A percentile compares a stretch with the other conserved stretches of the same genome.
Evolutionary conservation across 2,113 vertebrate species (phyloP).

Genomic region (Cromileptes altivelis): DNA sequence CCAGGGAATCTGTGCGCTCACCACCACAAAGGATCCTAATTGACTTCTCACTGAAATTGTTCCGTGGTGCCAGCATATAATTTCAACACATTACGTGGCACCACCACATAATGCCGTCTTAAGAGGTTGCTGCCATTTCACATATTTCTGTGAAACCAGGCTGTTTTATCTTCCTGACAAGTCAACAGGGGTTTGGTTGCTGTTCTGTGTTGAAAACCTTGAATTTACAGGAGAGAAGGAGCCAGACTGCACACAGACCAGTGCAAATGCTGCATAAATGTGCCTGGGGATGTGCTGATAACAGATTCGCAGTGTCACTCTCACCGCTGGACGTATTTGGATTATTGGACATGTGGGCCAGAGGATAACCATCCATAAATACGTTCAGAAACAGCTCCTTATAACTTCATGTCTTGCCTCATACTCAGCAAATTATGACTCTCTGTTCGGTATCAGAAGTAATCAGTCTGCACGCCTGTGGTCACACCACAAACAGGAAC

Average conservation of each 20-base stretch:
- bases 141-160: too few species aligned
- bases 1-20: too few species aligned
- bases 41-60: too few species aligned
- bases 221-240: not conserved
- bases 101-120: too few species aligned
- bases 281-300: not conserved
- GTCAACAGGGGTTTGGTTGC: not conserved
- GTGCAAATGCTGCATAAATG: not conserved
- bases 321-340: not conserved
- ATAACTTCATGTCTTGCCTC: not conserved
- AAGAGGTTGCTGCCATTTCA: not conserved
- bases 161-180: not conserved
- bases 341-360: not conserved
- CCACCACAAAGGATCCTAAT: too few species aligned
- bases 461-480: not conserved
- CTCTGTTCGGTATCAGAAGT: not conserved
- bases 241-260: not conserved
- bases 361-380: not conserved
- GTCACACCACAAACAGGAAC: conserved; percentile 31
- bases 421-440: not conserved
- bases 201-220: not conserved
- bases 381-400: not conserved
- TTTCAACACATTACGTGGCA: too few species aligned
- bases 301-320: not conserved
- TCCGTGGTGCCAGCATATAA: too few species aligned